phyloP scores from a whole-genome alignment of 2,113 vertebrate genomes.

The Cyprinus carpio region DNA sequence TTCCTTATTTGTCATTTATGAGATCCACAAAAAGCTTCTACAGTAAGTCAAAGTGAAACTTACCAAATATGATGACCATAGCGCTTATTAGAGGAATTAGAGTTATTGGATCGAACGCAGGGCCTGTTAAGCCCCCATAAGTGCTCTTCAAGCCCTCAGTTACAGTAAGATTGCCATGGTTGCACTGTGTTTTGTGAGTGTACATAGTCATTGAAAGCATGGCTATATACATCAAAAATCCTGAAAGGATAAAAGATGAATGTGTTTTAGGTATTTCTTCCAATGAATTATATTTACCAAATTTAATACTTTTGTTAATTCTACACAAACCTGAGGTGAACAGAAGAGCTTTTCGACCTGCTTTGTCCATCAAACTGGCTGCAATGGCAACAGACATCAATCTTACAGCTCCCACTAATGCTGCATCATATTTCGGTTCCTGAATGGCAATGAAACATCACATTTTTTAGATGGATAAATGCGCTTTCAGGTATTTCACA shows the following conservation, averaged over 20 bases:
- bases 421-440: constrained; percentile 79
- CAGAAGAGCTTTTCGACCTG: constrained; percentile 88
- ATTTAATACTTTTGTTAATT: neutral
- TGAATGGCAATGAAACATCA: constrained; percentile 53
- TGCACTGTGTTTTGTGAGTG: constrained; percentile 58
- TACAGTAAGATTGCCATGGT: constrained; percentile 48
- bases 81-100: constrained; percentile 85
- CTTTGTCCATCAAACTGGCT: constrained; percentile 87
- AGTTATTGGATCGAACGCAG: constrained; percentile 59
- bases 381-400: constrained; percentile 82
- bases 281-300: neutral
- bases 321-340: constrained; percentile 79
- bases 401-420: constrained; percentile 83
- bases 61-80: constrained; percentile 92
- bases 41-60: constrained; percentile 48
- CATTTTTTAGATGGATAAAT: neutral
- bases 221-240: constrained; percentile 83
- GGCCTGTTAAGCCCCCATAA: constrained; percentile 15
- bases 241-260: constrained; percentile 54
- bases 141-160: constrained; percentile 53
- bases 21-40: neutral
- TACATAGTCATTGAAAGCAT: constrained; percentile 83
- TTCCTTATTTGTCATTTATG: neutral
- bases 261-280: neutral
- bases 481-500: neutral